Percentiles rank a stretch among this genome's conserved stretches.
Conservation (phyloP, 2,113 vertebrate species). For the Lichenostomus cassidix region DNA sequence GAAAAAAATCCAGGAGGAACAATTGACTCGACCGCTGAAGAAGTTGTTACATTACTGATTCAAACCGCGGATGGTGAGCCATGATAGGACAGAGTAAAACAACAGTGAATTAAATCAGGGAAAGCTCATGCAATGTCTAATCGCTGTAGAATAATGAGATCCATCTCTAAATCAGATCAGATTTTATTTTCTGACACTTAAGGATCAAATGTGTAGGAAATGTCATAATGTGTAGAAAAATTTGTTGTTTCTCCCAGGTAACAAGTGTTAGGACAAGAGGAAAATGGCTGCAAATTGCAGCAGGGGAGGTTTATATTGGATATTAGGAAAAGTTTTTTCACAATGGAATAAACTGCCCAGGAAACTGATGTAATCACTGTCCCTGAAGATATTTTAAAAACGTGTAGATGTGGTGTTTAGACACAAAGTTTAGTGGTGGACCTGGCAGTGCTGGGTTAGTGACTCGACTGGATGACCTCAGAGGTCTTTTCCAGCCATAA, state of each 20-base stretch:
- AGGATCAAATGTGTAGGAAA: background rate
- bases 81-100: background rate
- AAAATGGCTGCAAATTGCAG: background rate
- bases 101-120: background rate
- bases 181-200: background rate
- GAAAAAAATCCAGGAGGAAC: background rate
- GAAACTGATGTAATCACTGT: background rate
- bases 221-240: background rate
- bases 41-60: conserved; percentile 1
- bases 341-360: background rate
- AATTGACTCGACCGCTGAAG: background rate
- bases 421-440: background rate
- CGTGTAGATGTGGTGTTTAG: background rate
- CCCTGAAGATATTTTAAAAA: background rate
- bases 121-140: background rate
- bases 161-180: background rate
- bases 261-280: background rate
- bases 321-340: background rate
- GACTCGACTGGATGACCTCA: background rate
- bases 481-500: background rate
- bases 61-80: background rate
- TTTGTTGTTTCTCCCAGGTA: background rate
- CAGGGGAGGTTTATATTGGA: background rate
- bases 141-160: background rate
- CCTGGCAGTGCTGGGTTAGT: background rate